Percentiles rank a stretch among this genome's conserved stretches.
phyloP scores from a whole-genome alignment of 2,888 invertebrate genomes.

The Odiellus spinosus region DNA sequence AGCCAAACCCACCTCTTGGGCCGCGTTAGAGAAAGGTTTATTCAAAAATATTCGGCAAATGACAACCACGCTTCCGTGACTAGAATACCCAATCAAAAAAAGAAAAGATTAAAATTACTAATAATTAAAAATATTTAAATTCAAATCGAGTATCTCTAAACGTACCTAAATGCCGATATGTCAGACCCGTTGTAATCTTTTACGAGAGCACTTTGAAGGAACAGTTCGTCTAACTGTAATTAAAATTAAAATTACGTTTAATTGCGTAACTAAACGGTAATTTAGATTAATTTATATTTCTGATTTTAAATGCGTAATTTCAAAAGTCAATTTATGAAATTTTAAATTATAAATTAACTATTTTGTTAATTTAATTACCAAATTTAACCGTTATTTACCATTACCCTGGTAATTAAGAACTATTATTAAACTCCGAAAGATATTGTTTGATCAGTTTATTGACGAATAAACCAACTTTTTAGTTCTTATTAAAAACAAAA shows the following conservation, averaged over 20 bases:
- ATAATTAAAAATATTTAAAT: background rate
- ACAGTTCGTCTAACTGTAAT: conserved; percentile 14
- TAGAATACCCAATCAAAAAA: background rate
- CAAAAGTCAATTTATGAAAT: background rate
- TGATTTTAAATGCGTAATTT: background rate
- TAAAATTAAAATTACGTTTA: background rate
- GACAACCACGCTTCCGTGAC: conserved; percentile 15
- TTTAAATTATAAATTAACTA: no score
- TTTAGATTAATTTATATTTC: background rate
- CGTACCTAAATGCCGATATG: conserved; percentile 14
- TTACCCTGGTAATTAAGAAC: no score
- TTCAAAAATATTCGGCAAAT: conserved; percentile 10
- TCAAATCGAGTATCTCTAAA: background rate
- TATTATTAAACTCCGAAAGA: no score
- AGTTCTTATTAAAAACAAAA: no score
- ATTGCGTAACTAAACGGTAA: background rate
- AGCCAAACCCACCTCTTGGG: conserved; percentile 15
- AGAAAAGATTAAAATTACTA: background rate
- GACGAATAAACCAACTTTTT: no score
- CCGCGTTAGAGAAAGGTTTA: conserved; percentile 9
- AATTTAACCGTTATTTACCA: no score
- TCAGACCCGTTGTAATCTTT: conserved; percentile 14
- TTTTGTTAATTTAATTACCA: no score
- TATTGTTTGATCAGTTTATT: no score
- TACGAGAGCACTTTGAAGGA: conserved; percentile 15